Evolutionary conservation across 2,888 invertebrate species (phyloP).

Genomic region (Priocnemis perturbator): DNA sequence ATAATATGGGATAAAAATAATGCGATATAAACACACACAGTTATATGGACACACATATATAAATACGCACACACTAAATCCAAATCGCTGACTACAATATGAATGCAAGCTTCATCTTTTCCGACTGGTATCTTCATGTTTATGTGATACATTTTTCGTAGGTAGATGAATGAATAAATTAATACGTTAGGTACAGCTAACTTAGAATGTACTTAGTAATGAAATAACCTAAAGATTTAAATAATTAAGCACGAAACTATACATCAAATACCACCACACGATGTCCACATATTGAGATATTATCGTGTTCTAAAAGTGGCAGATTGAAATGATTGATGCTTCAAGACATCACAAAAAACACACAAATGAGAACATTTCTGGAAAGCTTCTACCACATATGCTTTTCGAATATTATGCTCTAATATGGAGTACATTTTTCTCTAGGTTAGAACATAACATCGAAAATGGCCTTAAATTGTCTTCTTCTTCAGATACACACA

Average conservation of each 20-base stretch:
- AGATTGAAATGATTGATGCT: neutral
- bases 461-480: neutral
- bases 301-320: neutral
- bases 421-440: neutral
- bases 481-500: neutral
- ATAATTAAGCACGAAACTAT: neutral
- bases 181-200: neutral
- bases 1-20: conserved; percentile 9
- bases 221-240: neutral
- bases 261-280: neutral
- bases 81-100: too few relatives aligned
- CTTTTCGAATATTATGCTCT: neutral
- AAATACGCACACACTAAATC: neutral
- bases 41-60: conserved; percentile 5
- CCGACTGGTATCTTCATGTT: too few relatives aligned
- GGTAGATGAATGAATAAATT: neutral
- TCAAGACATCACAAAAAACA: neutral
- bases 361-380: neutral
- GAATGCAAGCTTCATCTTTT: too few relatives aligned
- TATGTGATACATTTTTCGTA: neutral
- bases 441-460: neutral
- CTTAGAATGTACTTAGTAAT: neutral
- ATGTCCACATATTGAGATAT: neutral
- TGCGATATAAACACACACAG: conserved; percentile 13
- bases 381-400: neutral